Evolutionary conservation across 2,797 vertebrate genomes (phyloP), one percentile per base, ranked within the genome.

Genomic region (Enteromius radiatus): DNA sequence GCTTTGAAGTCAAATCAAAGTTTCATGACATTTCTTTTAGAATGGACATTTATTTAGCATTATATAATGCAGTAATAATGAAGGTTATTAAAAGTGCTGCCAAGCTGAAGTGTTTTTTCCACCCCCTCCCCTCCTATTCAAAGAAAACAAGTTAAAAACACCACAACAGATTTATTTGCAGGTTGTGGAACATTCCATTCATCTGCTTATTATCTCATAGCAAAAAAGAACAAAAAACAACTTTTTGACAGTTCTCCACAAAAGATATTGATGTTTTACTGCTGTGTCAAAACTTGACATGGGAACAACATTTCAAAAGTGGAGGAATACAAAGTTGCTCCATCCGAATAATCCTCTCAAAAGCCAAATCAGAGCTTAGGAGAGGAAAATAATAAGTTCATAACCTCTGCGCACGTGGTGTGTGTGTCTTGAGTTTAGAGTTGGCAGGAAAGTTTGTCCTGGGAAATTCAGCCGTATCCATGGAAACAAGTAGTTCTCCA

Each of bases 401-500:
- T 49, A 75, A 71, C 74, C 86, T 68, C 88, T 84, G 41, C 87
- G 84, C 92, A 91, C 86, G 85, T 89, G 90, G 87, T 91, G 87
- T 82, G 89, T 52, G 77, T 77, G 67, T 69, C 69, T 54, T 67
- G 21, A 41, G 63, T 73, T 70, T 41, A 67, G 41, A 89, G 85
- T 89, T 92, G 92, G 92, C 91, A 92, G 80, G 23, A 45, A 78
- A 87, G 88, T 64, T 89, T 87, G 89, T 88, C 90, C 90, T 91
- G 87, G 88, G 90, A 90, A 93, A 92, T 92, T 93, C 87, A 90
- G 90, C 90, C 80, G 93, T 93, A 92, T 89, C 93, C 92, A 93
- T 94, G 92, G 91, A 63, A 92, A 94, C 93, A 52, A 76, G 87
- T 85, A 86, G 86, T 91, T 91, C 92, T 89, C 88, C 78, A 86